Evolutionary conservation across 2,113 vertebrate species (phyloP).

Genomic region (Colossoma macropomum): DNA sequence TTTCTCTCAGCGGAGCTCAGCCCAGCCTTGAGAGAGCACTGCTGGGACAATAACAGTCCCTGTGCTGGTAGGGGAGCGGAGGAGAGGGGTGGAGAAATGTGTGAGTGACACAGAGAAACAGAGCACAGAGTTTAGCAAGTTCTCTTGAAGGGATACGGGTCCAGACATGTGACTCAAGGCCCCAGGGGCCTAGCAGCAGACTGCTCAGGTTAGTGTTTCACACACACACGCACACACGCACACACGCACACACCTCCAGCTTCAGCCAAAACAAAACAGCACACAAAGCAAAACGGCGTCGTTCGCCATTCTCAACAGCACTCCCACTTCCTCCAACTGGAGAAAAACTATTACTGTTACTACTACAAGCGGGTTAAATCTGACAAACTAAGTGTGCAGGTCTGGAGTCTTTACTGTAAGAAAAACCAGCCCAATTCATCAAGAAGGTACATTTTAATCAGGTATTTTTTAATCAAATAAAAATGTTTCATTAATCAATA

Average conservation of each 20-base stretch:
- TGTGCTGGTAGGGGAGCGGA: neutral
- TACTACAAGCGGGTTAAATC: neutral
- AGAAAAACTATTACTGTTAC: neutral
- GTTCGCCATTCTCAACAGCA: neutral
- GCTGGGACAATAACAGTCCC: slow-evolving; percentile 9
- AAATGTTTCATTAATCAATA: too few relatives aligned
- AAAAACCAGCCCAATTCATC: too few relatives aligned
- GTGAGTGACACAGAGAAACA: neutral
- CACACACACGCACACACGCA: neutral
- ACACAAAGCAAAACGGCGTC: neutral
- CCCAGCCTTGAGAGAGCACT: neutral
- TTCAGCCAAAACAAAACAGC: neutral
- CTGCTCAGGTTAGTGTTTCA: neutral
- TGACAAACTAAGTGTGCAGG: neutral
- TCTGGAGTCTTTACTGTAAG: too few relatives aligned
- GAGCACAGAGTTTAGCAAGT: neutral
- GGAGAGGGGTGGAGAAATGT: neutral
- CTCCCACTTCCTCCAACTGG: neutral
- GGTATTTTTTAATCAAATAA: too few relatives aligned
- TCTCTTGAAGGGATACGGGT: neutral
- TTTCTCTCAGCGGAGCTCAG: neutral
- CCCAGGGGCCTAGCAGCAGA: neutral
- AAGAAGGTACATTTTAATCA: too few relatives aligned
- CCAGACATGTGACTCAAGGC: slow-evolving; percentile 17
- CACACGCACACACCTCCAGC: slow-evolving; percentile 5